These are phyloP conservation scores for Ferrisia virgata DNA, from an alignment of 2,888 invertebrate species.

Conservation along the genomic window DNA sequence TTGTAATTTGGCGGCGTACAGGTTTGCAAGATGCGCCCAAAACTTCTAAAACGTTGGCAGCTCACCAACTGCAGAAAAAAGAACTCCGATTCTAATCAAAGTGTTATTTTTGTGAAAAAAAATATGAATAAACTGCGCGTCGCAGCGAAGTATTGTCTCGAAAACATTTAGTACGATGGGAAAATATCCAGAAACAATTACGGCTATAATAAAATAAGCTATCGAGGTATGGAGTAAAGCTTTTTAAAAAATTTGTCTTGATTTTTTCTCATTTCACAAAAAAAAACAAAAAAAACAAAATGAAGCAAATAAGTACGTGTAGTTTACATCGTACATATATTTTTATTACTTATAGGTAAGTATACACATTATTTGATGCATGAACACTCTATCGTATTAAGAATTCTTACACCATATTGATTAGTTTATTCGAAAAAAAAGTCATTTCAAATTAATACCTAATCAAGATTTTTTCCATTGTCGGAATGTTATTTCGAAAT, in stretches of 20 bases:
- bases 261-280: no score
- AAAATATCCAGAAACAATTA: neutral
- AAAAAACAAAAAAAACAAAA: no score
- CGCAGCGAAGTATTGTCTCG: neutral
- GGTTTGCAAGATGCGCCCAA: slow-evolving; percentile 10
- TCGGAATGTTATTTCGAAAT: slow-evolving; percentile 13
- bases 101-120: slow-evolving; percentile 32
- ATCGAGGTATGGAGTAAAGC: neutral
- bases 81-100: slow-evolving; percentile 38
- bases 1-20: slow-evolving; percentile 41
- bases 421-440: neutral
- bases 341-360: no score
- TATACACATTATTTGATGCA: neutral
- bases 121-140: neutral
- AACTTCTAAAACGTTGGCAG: slow-evolving; percentile 7
- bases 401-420: neutral
- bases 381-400: neutral
- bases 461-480: neutral
- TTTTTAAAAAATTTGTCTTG: no score
- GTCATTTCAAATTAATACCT: neutral
- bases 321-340: no score
- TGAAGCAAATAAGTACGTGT: no score
- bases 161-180: neutral
- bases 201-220: neutral
- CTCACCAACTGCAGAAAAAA: slow-evolving; percentile 6